Evolutionary conservation across 2,797 vertebrate species (phyloP).

Genomic region (Acropternis orthonyx): DNA sequence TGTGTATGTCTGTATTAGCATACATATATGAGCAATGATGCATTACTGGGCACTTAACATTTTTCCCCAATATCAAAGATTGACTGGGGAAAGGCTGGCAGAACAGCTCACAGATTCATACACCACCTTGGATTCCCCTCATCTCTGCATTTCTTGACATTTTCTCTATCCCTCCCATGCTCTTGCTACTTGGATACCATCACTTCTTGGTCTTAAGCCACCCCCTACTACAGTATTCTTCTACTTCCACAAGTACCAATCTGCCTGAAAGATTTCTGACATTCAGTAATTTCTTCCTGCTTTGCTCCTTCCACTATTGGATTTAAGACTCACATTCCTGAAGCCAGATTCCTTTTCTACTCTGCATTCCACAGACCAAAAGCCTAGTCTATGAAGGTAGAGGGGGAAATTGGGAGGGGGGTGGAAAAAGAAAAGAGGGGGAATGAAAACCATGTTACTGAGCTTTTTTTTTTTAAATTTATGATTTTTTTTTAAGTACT

Average conservation of each 20-base stretch:
- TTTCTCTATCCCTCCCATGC: not conserved
- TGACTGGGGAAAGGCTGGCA: not conserved
- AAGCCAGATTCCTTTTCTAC: constrained; percentile 3
- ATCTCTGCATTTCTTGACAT: not conserved
- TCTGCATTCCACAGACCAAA: not conserved
- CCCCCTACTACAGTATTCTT: not conserved
- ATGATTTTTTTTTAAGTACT: not conserved
- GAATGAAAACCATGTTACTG: not conserved
- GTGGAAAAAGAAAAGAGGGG: not conserved
- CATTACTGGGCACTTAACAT: not conserved
- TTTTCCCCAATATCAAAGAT: not conserved
- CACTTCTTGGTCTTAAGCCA: not conserved
- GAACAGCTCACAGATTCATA: not conserved
- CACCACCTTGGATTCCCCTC: not conserved
- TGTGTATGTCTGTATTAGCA: not conserved
- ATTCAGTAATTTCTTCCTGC: not conserved
- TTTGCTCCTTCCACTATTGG: not conserved
- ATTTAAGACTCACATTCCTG: not conserved
- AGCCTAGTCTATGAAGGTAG: not conserved
- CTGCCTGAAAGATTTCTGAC: not conserved
- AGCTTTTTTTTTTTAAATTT: not conserved
- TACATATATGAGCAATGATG: not conserved
- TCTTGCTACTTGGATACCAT: not conserved
- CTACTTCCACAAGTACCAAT: not conserved
- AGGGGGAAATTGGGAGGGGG: not conserved